These are phyloP conservation scores for Latrodectus geometricus DNA, from an alignment of 1,140 invertebrate genomes.

Conservation along the genomic window DNA sequence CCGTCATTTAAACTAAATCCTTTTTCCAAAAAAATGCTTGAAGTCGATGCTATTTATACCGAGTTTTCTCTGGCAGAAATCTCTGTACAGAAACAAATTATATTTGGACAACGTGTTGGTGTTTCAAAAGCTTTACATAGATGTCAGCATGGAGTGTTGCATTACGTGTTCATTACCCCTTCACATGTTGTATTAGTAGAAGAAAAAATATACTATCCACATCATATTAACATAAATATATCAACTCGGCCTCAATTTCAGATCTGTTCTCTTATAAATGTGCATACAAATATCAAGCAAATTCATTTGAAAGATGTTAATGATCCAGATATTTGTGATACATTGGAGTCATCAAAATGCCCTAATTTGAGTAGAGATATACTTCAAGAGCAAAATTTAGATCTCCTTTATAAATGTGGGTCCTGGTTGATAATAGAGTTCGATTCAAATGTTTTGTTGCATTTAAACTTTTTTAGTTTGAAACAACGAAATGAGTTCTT, in stretches of 20 bases:
- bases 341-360: neutral
- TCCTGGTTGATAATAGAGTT: constrained; percentile 49
- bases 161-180: constrained; percentile 50
- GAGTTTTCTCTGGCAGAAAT: neutral
- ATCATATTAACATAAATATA: constrained; percentile 9
- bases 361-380: neutral
- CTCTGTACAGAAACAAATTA: constrained; percentile 31
- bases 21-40: constrained; percentile 24
- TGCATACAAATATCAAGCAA: constrained; percentile 53
- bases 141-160: constrained; percentile 31
- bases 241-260: constrained; percentile 38
- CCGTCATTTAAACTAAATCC: constrained; percentile 19
- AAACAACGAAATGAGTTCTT: constrained; percentile 51
- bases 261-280: constrained; percentile 40
- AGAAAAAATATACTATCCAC: constrained; percentile 28
- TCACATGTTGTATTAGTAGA: constrained; percentile 49
- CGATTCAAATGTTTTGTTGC: constrained; percentile 30
- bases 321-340: neutral
- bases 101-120: constrained; percentile 39
- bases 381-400: constrained; percentile 20
- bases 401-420: constrained; percentile 27
- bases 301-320: constrained; percentile 45
- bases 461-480: constrained; percentile 44
- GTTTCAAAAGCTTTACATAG: constrained; percentile 49
- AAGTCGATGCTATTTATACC: constrained; percentile 23